Base-by-base conservation (phyloP, 2,113 vertebrate genomes). In the Gymnobelideus leadbeateri region DNA sequence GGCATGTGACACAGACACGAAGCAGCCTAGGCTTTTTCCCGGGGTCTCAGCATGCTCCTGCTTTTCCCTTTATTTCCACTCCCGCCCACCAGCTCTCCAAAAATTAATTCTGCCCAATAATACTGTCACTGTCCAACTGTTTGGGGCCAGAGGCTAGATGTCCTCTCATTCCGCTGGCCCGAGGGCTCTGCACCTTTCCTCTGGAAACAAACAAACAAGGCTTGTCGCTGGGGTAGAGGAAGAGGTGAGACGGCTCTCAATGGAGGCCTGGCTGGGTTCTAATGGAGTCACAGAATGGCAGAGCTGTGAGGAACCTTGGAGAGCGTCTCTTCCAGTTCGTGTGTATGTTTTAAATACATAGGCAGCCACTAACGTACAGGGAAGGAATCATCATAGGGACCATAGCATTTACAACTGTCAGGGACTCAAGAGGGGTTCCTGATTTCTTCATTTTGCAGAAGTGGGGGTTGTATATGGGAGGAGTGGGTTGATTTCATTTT, bases 21-120 rank as follows among this genome's bases (percentile, higher is more conserved):
- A 84, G 96, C n/a, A 91, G 7, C 43, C 89, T 95, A 89, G 37
- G 84, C 89, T 96, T 77, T 84, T 93, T 96, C 91, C 91, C 14
- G 37, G 55, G 89, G 0, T 46, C 96, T 92, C 0, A 0, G 90
- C 96, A 91, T 91, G 96, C 55, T 95, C 93, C 92, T 9, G 49
- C 51, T 94, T 43, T 28, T 0, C 0, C 84, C 46, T 5, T 7
- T 24, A 31, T 91, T 6, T 10, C 16, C 5, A 53, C 95, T 8
- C 12, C 25, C 1, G 51, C 95, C 52, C 55, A 93, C 92, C 97
- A 94, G 24, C 0, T 0, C 52, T 94, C 90, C 89, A 37, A 91
- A 94, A 96, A 95, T 92, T 53, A 50, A 92, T 0, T 28, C 55
- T 61, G 46, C 31, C 47, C 46, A 46, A 37, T 89, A 95, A 93